Conservation (phyloP, 2,888 invertebrate genomes). For the Caenorhabditis japonica region DNA sequence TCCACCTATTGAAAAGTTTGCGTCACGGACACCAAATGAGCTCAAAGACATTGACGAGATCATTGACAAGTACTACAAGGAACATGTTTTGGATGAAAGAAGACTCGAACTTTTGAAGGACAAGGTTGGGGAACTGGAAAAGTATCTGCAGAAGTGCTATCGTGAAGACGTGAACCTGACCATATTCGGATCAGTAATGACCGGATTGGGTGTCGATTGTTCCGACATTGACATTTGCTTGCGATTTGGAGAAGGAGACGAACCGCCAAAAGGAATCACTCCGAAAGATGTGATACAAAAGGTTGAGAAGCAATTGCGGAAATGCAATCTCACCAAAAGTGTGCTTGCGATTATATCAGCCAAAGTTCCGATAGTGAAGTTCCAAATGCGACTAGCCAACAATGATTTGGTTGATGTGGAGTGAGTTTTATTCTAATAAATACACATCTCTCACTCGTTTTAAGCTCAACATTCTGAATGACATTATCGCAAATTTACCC, state of each 20-base stretch:
- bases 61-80: constrained; percentile 40
- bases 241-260: constrained; percentile 78
- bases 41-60: constrained; percentile 33
- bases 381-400: constrained; percentile 69
- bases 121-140: constrained; percentile 39
- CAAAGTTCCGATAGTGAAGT: constrained; percentile 83
- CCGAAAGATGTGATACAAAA: constrained; percentile 31
- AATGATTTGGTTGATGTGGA: constrained; percentile 80
- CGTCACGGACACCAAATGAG: constrained; percentile 22
- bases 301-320: constrained; percentile 10
- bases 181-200: constrained; percentile 82
- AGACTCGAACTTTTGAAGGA: constrained; percentile 14
- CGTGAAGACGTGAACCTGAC: constrained; percentile 4
- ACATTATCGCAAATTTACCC: not conserved
- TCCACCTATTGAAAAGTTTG: constrained; percentile 28
- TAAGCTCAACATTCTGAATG: not conserved
- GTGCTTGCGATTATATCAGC: constrained; percentile 77
- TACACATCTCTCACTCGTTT: too few relatives aligned
- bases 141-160: constrained; percentile 1
- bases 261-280: constrained; percentile 34
- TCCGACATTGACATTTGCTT: constrained; percentile 82
- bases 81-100: constrained; percentile 10
- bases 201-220: constrained; percentile 81
- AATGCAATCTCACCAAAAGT: not conserved
- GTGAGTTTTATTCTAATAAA: constrained; percentile 49